Conservation (phyloP, 2,797 vertebrate species). For the Gobio occitaniae region DNA sequence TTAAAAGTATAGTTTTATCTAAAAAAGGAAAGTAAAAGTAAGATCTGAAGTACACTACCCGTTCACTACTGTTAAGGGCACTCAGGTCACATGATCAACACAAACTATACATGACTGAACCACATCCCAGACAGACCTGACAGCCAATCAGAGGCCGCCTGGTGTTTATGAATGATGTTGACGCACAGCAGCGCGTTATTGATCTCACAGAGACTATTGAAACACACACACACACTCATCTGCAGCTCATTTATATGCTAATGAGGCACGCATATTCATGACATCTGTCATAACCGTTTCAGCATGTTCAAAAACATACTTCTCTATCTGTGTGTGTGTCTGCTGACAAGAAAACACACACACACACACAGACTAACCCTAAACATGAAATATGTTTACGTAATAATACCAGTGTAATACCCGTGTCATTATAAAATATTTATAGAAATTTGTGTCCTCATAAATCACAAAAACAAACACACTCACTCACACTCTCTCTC, state of each 20-base stretch:
- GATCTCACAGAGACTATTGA: neutral
- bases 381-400: no score
- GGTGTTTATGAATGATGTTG: neutral
- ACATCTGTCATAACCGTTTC: constrained; percentile 25
- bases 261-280: constrained; percentile 46
- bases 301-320: constrained; percentile 63
- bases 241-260: constrained; percentile 39
- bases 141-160: constrained; percentile 7
- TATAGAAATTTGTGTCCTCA: no score
- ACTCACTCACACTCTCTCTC: no score
- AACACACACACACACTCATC: neutral
- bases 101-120: neutral
- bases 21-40: no score
- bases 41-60: neutral
- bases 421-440: no score
- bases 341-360: no score
- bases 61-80: neutral
- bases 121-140: neutral
- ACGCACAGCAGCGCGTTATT: neutral
- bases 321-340: neutral
- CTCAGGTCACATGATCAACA: neutral
- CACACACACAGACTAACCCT: no score
- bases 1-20: no score
- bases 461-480: no score
- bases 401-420: no score